Conservation (phyloP, 2,113 vertebrate genomes). For the Gallinago media region DNA sequence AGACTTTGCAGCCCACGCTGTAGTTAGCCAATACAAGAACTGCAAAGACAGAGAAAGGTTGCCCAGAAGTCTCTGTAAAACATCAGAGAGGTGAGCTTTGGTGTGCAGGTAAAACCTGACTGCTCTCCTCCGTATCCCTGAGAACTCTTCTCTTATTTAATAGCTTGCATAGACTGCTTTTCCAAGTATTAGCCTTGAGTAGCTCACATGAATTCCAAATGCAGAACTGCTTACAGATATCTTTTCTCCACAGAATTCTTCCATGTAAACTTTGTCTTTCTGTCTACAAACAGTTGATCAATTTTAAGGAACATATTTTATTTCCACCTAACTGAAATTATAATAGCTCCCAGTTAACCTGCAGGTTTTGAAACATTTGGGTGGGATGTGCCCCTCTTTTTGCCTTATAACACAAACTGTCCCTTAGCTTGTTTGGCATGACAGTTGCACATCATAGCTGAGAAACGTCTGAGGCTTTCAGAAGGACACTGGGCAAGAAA, state of each 20-base stretch:
- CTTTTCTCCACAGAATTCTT: background rate
- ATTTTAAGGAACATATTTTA: background rate
- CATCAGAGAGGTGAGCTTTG: background rate
- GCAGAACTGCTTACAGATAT: background rate
- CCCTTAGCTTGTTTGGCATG: background rate
- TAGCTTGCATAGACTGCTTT: background rate
- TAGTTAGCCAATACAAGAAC: background rate
- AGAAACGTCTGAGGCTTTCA: background rate
- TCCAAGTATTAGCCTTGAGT: background rate
- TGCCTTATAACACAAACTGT: background rate
- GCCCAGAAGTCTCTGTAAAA: background rate
- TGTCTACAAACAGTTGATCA: background rate
- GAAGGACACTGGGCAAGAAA: background rate
- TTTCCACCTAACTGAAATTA: background rate
- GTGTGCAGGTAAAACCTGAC: background rate
- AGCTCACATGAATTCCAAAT: background rate
- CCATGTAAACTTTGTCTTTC: background rate
- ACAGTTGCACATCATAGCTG: background rate
- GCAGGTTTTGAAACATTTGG: background rate
- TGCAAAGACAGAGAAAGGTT: background rate
- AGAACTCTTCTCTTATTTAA: background rate
- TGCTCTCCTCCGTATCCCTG: background rate
- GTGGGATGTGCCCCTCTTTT: background rate
- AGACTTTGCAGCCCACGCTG: fast-evolving
- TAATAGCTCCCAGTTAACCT: background rate